Evolutionary conservation across 2,797 vertebrate species (phyloP), one percentile per base, ranked within the genome.

Genomic region (Pipistrellus nathusii): DNA sequence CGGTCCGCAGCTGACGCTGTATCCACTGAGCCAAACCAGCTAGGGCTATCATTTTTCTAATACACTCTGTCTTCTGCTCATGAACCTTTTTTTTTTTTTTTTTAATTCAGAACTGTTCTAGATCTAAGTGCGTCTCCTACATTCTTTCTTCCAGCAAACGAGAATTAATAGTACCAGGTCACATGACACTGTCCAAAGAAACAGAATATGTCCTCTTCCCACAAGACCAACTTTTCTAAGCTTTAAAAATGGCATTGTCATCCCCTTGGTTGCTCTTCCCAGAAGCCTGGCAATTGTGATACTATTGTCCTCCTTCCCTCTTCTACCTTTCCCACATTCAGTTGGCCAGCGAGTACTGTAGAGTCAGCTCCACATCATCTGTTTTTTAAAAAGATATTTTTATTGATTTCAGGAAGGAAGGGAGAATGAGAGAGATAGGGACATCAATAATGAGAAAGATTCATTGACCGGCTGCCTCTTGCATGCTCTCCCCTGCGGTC

Each of bases 41-140:
- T 55, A 55, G 53, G 53, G 20, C 53, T 21, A 55, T 55, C 53
- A 55, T 9, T 55, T 55, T 59, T 59, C 55, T 59, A 59, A 59
- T 59, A 59, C 10, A 59, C 55, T 59, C 55, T 25, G 55, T 59
- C 23, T 27, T 25, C 55, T 59, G 55, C 55, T 59, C 23, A 59
- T 25, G 55, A 59, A 87, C 18, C 21, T 59, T 66, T 93, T 64
- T 87, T 48, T n/a, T 72, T 84, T 18, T 88, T 69, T 66, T n/a
- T 46, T 88, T 81, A 64, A 30, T 93, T 88, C 27, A 94, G 44
- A 95, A 78, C 23, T 75, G 32, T 55, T 8, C 30, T 82, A 69
- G 64, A 81, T 94, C 38, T 90, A 41, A 94, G 25, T 38, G 6
- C 1, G 85, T 48, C 10, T 86, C 44, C 30, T 94, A 46, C 18